Conservation (phyloP, 2,888 invertebrate species). For the Polydrusus pterygomalis region DNA sequence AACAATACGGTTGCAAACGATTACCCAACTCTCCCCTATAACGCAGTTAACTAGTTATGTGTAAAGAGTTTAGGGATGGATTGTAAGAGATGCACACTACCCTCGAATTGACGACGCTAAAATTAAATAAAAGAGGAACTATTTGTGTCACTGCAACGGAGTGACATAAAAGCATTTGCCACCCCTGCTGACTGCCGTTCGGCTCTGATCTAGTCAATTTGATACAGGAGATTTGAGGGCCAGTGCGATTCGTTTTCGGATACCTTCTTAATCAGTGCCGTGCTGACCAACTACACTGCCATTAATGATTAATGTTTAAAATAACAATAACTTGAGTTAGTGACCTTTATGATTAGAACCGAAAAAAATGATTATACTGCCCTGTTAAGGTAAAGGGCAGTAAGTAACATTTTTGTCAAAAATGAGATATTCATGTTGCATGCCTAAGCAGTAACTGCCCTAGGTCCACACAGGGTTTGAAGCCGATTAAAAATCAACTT, state of each 20-base stretch:
- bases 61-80: slow-evolving; percentile 39
- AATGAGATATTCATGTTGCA: too few species aligned
- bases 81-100: slow-evolving; percentile 47
- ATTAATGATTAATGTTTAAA: too few species aligned
- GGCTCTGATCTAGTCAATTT: slow-evolving; percentile 63
- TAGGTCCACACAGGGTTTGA: too few species aligned
- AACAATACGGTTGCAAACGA: slow-evolving; percentile 13
- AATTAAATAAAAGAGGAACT: slow-evolving; percentile 63
- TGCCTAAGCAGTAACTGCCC: too few species aligned
- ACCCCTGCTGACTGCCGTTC: slow-evolving; percentile 49
- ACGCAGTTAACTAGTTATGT: slow-evolving; percentile 57
- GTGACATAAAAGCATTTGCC: slow-evolving; percentile 59
- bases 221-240: slow-evolving; percentile 63
- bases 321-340: too few species aligned
- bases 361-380: too few species aligned
- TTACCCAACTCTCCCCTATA: slow-evolving; percentile 55
- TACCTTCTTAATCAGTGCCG: slow-evolving; percentile 48
- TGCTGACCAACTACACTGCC: background rate
- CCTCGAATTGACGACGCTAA: slow-evolving; percentile 55
- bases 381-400: too few species aligned
- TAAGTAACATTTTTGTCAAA: too few species aligned
- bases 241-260: slow-evolving; percentile 53
- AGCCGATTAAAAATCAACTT: too few species aligned
- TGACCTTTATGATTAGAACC: too few species aligned
- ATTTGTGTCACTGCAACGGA: slow-evolving; percentile 59